Evolutionary conservation across 2,113 vertebrate species (phyloP), one percentile per base, ranked within the genome.

Genomic region (Corythoichthys haematopterus): DNA sequence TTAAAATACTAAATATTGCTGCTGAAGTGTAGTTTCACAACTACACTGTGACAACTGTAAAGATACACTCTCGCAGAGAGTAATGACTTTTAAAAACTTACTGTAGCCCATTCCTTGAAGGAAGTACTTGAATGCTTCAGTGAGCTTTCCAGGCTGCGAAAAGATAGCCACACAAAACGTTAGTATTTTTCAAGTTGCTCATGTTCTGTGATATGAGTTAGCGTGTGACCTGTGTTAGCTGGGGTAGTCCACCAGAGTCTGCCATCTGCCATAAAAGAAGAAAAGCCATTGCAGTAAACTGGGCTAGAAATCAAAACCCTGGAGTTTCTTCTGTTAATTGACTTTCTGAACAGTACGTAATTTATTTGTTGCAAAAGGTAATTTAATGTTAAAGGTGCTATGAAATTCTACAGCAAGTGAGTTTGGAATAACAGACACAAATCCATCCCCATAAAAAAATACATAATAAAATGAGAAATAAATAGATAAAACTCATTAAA

Each of bases 31-130:
- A 2, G 8, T 43, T 35, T 46, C 0, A 65, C n/a, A 70, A 8
- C 61, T 6, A 66, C 74, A 64, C 15, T 48, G 28, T 57, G 33
- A 57, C 55, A 36, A 2, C n/a, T 28, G 10, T 33, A 55, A 57
- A 57, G 55, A 57, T 40, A 9, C 5, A 60, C 38, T 60, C 0
- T 59, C 4, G 3, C 16, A 15, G 20, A 5, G 1, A 28, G 6
- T 6, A 12, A 4, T 12, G 4, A 8, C 16, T 55, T 3, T 5
- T 4, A 28, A 55, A 57, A 72, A 97, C 97, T 97, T 85, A 99
- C 97, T 98, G 89, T 99, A 99, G 88, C 97, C 96, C 97, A 99
- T 99, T 68, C 97, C 97, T 90, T 99, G 97, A 77, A 99, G 93
- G 90, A 98, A 99, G 83, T 99, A 99, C 86, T 99, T 99, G 90